Percentiles rank a stretch among this genome's conserved stretches.
These are phyloP conservation scores for Hemibagrus guttatus DNA, from an alignment of 2,797 vertebrate genomes.

Conservation along the genomic window DNA sequence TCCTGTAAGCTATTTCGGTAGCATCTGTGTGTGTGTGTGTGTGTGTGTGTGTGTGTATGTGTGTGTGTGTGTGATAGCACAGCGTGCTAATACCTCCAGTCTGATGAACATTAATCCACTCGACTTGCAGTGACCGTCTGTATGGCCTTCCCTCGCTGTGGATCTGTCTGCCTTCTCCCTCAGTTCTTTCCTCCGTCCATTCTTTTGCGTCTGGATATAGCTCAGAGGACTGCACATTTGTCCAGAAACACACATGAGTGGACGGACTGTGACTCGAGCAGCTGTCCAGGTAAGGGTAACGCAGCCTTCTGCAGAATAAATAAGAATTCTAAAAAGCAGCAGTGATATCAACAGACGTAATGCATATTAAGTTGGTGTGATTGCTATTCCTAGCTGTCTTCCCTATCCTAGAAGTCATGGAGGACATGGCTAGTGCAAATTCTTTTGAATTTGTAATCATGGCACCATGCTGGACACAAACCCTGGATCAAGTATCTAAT, in stretches of 20 bases:
- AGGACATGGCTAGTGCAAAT: neutral
- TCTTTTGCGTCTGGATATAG: slow-evolving; percentile 20
- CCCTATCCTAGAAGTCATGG: neutral
- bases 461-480: neutral
- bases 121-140: slow-evolving; percentile 49
- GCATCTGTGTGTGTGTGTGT: slow-evolving; percentile 45
- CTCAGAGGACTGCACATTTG: slow-evolving; percentile 15
- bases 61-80: slow-evolving; percentile 19
- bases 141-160: slow-evolving; percentile 53
- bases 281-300: slow-evolving; percentile 71
- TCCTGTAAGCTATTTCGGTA: slow-evolving; percentile 64
- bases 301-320: neutral
- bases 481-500: neutral
- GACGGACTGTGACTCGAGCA: slow-evolving; percentile 69
- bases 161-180: slow-evolving; percentile 23
- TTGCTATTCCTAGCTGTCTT: no score
- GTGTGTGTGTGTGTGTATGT: slow-evolving; percentile 52
- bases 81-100: slow-evolving; percentile 73
- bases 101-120: slow-evolving; percentile 73
- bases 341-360: neutral
- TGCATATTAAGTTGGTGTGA: no score
- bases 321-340: neutral
- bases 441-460: neutral
- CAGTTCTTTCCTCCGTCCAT: slow-evolving; percentile 15
- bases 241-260: slow-evolving; percentile 62